Conservation (phyloP, 2,888 invertebrate species). For the Acrobasis suavella region DNA sequence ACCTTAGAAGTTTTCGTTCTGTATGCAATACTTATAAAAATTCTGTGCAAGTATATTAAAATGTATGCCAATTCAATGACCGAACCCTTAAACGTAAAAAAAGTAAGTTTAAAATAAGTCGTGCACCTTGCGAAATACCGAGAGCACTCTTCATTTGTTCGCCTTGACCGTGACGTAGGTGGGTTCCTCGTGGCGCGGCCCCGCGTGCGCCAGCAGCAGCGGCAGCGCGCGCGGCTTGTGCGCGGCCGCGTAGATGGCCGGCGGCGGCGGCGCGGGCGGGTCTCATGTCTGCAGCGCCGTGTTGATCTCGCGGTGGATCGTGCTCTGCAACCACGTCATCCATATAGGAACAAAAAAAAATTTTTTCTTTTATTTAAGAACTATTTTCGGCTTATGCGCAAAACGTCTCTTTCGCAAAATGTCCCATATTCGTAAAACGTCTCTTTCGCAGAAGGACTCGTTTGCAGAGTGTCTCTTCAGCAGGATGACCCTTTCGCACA, state of each 20-base stretch:
- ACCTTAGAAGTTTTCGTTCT: no score
- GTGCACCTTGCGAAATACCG: conserved; percentile 79
- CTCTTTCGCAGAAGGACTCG: no score
- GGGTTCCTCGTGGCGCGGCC: conserved; percentile 45
- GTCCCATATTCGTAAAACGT: no score
- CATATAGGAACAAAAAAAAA: no score
- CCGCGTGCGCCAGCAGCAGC: conserved; percentile 33
- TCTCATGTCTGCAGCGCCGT: conserved; percentile 90
- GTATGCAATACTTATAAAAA: no score
- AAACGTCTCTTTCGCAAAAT: no score
- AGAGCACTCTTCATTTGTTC: conserved; percentile 71
- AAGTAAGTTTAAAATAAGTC: conserved; percentile 59
- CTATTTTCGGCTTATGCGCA: no score
- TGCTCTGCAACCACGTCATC: conserved; percentile 62
- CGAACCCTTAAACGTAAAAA: conserved; percentile 1
- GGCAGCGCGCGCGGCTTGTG: conserved; percentile 42
- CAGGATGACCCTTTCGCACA: no score
- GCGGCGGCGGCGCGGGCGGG: conserved; percentile 53
- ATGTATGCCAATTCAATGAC: conserved; percentile 20
- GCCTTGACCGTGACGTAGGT: conserved; percentile 66
- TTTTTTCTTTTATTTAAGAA: no score
- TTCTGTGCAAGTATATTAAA: no score
- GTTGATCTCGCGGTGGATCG: conserved; percentile 91
- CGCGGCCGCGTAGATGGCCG: conserved; percentile 51
- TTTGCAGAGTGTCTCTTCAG: no score